A percentile compares a stretch with the other conserved stretches of the same genome.
phyloP scores from a whole-genome alignment of 2,797 vertebrate species.

The Fringilla coelebs region DNA sequence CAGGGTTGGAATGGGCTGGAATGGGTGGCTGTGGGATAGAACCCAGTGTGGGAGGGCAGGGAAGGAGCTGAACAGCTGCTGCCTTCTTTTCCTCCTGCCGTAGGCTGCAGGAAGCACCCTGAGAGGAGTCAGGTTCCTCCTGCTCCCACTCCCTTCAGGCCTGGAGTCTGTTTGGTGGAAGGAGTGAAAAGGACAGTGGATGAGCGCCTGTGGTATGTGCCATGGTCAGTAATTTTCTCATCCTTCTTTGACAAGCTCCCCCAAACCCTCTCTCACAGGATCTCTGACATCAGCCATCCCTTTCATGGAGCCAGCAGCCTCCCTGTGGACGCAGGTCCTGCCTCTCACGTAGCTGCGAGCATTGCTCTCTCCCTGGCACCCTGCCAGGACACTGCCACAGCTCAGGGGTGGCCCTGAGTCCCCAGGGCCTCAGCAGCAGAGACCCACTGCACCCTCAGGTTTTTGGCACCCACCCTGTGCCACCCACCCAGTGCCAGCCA shows the following conservation, averaged over 20 bases:
- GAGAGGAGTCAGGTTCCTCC: neutral
- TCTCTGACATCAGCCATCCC: neutral
- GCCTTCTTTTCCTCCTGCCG: accelerated
- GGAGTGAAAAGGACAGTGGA: neutral
- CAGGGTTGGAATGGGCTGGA: neutral
- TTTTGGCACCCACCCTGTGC: neutral
- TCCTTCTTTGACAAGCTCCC: neutral
- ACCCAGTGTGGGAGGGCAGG: accelerated
- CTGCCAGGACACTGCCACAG: neutral
- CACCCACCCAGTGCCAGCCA: accelerated
- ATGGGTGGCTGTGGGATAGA: accelerated
- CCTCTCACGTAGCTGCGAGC: accelerated
- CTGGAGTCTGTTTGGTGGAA: neutral
- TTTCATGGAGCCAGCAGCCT: neutral
- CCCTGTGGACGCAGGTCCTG: accelerated
- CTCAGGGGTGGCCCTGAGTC: neutral
- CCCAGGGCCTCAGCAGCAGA: neutral
- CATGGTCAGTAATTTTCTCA: neutral
- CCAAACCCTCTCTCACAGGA: neutral
- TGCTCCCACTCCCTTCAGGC: neutral
- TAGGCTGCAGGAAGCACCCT: neutral
- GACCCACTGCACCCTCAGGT: too few species aligned
- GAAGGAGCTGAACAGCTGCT: neutral
- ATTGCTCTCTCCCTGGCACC: neutral
- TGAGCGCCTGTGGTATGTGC: neutral